phyloP scores from a whole-genome alignment of 2,888 invertebrate genomes.

The Dryococelus australis region DNA sequence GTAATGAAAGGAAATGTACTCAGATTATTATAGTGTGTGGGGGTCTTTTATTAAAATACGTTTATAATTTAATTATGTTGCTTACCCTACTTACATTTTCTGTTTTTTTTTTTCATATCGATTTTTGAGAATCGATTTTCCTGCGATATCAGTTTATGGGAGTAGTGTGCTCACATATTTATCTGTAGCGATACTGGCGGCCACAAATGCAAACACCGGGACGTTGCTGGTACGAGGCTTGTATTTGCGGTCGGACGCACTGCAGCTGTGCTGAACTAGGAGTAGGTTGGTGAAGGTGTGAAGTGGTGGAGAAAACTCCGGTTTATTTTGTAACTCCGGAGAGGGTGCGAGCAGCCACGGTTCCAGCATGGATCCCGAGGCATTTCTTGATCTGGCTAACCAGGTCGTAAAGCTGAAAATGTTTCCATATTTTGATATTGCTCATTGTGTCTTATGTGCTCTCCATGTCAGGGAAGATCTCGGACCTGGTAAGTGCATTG shows the following conservation, averaged over 20 bases:
- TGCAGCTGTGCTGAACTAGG: constrained; percentile 38
- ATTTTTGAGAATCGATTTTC: no score
- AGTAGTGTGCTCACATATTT: background rate
- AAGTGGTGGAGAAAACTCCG: constrained; percentile 31
- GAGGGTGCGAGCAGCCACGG: constrained; percentile 34
- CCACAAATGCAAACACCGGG: constrained; percentile 18
- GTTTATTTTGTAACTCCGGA: constrained; percentile 34
- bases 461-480: constrained; percentile 95
- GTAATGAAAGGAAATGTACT: no score
- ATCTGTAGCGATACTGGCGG: constrained; percentile 18
- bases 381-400: constrained; percentile 97
- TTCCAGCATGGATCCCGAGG: constrained; percentile 87
- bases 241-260: background rate
- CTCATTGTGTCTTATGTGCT: constrained; percentile 94
- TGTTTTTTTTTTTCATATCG: no score
- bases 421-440: constrained; percentile 99
- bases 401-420: constrained; percentile 98
- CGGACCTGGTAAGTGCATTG: constrained; percentile 75
- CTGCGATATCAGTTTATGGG: no score
- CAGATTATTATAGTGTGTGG: no score
- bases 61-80: no score
- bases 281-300: constrained; percentile 32
- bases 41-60: no score
- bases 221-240: background rate
- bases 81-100: no score